These are phyloP conservation scores for Drosophila mimetica DNA, from an alignment of 2,888 invertebrate species.

Conservation along the genomic window DNA sequence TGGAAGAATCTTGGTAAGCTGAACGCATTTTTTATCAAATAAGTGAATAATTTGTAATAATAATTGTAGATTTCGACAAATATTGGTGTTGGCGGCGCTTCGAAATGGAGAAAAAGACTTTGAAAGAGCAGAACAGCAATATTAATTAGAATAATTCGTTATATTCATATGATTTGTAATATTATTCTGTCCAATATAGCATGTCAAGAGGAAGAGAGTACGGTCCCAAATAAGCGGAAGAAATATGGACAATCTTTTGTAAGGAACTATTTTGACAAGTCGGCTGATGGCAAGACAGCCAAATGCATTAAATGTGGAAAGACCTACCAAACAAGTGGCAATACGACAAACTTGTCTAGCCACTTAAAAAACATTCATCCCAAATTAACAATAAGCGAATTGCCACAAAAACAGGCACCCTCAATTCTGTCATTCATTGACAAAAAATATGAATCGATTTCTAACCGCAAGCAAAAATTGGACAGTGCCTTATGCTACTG, in stretches of 20 bases:
- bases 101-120: neutral
- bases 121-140: conserved; percentile 3
- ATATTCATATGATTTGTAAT: neutral
- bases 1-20: too few relatives aligned
- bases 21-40: too few relatives aligned
- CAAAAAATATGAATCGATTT: conserved; percentile 1
- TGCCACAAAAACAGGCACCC: neutral
- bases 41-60: too few relatives aligned
- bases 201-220: neutral
- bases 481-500: neutral
- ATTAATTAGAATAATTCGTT: neutral
- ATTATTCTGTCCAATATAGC: neutral
- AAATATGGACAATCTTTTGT: neutral
- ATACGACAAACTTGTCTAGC: conserved; percentile 33
- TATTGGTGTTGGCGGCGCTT: conserved; percentile 5
- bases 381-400: neutral
- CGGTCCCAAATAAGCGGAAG: neutral
- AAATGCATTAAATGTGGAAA: conserved; percentile 15
- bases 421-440: neutral
- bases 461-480: neutral
- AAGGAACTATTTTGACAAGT: neutral
- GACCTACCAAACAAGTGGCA: conserved; percentile 19
- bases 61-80: neutral
- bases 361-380: too few relatives aligned
- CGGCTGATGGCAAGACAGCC: neutral